phyloP scores from a whole-genome alignment of 2,113 vertebrate species.

The Perognathus longimembris region DNA sequence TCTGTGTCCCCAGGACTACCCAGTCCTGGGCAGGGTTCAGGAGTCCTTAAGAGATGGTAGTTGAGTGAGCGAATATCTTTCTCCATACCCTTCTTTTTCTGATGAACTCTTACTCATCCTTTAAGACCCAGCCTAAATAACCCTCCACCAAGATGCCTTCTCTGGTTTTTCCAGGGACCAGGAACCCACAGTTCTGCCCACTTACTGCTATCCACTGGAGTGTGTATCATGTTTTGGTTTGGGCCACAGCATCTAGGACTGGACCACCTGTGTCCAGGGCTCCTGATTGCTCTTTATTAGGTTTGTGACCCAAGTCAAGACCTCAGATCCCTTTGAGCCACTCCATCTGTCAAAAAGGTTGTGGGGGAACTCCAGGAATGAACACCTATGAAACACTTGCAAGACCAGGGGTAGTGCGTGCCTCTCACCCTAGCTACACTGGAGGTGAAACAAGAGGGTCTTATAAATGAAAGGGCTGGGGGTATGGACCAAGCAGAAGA shows the following conservation, averaged over 20 bases:
- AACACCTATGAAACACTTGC: neutral
- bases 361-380: too few species aligned
- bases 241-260: fast-evolving
- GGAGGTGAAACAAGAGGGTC: too few species aligned
- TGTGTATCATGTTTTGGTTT: neutral
- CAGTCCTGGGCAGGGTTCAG: neutral
- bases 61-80: constrained; percentile 56
- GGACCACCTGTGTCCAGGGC: neutral
- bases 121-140: neutral
- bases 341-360: neutral
- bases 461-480: too few species aligned
- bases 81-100: constrained; percentile 41
- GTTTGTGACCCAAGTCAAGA: neutral
- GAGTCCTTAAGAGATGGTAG: constrained; percentile 16
- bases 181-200: neutral
- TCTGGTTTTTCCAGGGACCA: neutral
- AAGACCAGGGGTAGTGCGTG: too few species aligned
- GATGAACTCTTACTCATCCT: constrained; percentile 27
- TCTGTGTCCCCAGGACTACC: constrained; percentile 5
- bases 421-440: too few species aligned
- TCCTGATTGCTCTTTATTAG: too few species aligned
- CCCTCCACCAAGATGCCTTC: neutral
- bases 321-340: neutral
- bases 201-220: neutral
- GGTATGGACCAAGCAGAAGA: too few species aligned